These are phyloP conservation scores for Taurulus bubalis DNA, from an alignment of 2,113 vertebrate species.

Conservation along the genomic window DNA sequence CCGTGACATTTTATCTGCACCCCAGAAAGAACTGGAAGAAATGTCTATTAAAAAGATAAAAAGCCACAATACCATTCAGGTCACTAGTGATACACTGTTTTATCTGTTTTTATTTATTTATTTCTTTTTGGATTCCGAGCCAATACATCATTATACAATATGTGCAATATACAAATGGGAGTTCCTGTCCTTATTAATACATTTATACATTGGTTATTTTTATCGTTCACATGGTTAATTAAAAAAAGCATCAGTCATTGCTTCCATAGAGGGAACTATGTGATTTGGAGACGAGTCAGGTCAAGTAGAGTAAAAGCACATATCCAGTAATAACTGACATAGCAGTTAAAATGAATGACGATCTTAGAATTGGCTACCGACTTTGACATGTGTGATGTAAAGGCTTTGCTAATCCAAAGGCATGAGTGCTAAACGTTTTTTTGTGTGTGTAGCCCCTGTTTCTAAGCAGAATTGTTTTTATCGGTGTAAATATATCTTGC, in stretches of 20 bases:
- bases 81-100: constrained; percentile 12
- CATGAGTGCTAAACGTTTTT: constrained; percentile 2
- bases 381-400: constrained; percentile 30
- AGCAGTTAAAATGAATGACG: constrained; percentile 30
- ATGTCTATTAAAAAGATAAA: constrained; percentile 33
- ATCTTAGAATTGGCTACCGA: constrained; percentile 8
- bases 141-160: constrained; percentile 35
- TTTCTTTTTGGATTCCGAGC: constrained; percentile 38
- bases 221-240: constrained; percentile 32
- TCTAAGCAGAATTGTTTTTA: constrained; percentile 39
- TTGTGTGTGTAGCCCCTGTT: constrained; percentile 15
- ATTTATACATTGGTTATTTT: neutral
- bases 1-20: constrained; percentile 79
- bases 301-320: constrained; percentile 32
- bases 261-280: neutral
- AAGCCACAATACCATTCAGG: constrained; percentile 26
- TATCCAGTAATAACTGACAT: constrained; percentile 6
- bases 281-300: constrained; percentile 5
- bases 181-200: constrained; percentile 29
- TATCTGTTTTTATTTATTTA: constrained; percentile 23
- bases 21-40: constrained; percentile 20
- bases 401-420: constrained; percentile 40
- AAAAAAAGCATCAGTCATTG: neutral
- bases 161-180: constrained; percentile 21
- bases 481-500: constrained; percentile 46